Conservation (phyloP, 2,888 invertebrate species). For the Morpho deidamia region DNA sequence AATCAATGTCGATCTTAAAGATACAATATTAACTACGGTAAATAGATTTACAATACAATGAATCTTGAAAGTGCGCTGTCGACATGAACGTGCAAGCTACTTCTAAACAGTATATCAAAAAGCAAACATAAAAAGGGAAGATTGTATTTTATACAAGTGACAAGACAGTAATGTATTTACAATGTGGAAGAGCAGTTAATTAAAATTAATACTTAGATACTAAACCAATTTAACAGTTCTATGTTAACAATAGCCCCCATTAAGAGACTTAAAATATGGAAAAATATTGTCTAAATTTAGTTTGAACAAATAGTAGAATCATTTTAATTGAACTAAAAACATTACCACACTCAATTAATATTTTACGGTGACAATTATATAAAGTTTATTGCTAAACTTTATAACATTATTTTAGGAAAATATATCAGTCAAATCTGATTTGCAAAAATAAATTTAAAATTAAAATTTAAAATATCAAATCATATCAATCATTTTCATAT, state of each 20-base stretch:
- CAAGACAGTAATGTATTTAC: neutral
- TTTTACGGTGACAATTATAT: no score
- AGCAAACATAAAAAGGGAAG: slow-evolving; percentile 6
- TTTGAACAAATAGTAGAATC: no score
- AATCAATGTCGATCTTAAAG: neutral
- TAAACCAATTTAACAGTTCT: neutral
- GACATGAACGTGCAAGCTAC: slow-evolving; percentile 8
- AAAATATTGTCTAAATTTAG: no score
- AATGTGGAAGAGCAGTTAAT: slow-evolving; percentile 13
- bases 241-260: neutral
- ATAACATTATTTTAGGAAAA: no score
- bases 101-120: slow-evolving; percentile 3
- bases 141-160: neutral
- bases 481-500: no score
- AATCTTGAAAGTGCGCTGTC: neutral
- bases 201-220: neutral
- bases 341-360: no score
- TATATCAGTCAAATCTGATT: no score
- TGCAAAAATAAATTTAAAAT: no score
- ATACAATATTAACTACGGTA: neutral
- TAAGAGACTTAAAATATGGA: neutral
- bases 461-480: no score
- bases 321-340: no score
- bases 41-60: slow-evolving; percentile 2
- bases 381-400: no score